Base-by-base conservation (phyloP, 2,888 invertebrate genomes). In the Noctua comes region DNA sequence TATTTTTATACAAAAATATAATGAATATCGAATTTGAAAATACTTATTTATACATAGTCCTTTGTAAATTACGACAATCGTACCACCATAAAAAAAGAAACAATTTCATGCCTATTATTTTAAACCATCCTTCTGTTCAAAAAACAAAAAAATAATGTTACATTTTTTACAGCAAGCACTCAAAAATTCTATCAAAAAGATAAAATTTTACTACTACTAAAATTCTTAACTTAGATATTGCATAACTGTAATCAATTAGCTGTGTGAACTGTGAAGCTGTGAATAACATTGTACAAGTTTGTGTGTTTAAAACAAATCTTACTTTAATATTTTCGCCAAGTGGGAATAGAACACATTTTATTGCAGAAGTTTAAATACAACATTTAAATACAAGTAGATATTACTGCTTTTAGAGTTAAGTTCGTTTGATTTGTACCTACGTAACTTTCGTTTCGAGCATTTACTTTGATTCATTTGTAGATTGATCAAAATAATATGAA, bases 1-100 rank as follows among this genome's bases (percentile, higher is more conserved):
- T 36, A 4, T 31, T 48, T 46, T 62, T 68, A 48, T 85, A 85
- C 66, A 82, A 87, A 87, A 80, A 84, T 86, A 86, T 80, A 77
- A 77, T 46, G 72, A 71, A 80, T 86, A 70, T 80, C 69, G 57
- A 65, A 74, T 73, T 69, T 57, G 57, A 64, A 51, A 78, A 76
- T 51, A 59, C 62, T 80, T 77, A 75, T 59, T 40, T 73, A 57
- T 43, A 77, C 57, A 85, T 62, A 31, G 31, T 16, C 31, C 62
- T 31, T 27, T 7, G 13, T 13, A 27, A 62, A 62, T 6, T 27
- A 62, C 31, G 18, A 62, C 31, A 62, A 31, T 62, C 24, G 27
- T 59, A 18, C 4, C 3, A 59, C 40, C 54, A 68, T 54, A 62
- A 18, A n/a, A 64, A 27, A 24, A n/a, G 16, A 40, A 43, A 64